Base-by-base conservation (phyloP, 2,113 vertebrate genomes). In the Scopus umbretta region DNA sequence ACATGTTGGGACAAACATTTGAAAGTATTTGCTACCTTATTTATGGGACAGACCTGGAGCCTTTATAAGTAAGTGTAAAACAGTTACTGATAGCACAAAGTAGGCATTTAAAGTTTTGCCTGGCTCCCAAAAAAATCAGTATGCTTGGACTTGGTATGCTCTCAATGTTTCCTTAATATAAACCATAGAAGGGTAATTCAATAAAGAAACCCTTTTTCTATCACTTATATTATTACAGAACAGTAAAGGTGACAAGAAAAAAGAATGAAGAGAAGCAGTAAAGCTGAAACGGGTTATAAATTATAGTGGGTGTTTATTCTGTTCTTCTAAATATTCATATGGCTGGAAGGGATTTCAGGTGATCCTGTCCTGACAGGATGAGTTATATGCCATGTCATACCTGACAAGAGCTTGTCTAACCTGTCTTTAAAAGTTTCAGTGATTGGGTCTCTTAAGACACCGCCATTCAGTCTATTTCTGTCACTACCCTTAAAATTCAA, bases 261-360 rank as follows among this genome's bases (percentile, higher is more conserved):
- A 93, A 65, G 67, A 70, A 30, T 30, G n/a, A 67, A 78, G 52
- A 40, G 43, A 78, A 63, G 63, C 59, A 84, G 65, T 80, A 92
- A 86, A 94, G 47, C 30, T 91, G 82, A 90, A 92, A 67, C 15
- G 90, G 52, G 49, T 83, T 72, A 86, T 94, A 93, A 96, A 94
- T 89, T 94, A 66, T 29, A 61, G 38, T 59, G 55, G 34, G 12
- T 79, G 18, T 81, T 72, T 79, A 42, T 78, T 74, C 70, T 91
- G 17, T 81, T 94, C 87, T 75, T 92, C 76, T 88, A 16, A 84
- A 83, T 76, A 92, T 86, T 81, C 42, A 43, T 71, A 71, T 80
- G 73, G 47, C 89, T 95, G 89, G 72, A 75, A 84, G 89, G 56
- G 56, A 79, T 92, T 95, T 95, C 40, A 59, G 80, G 65, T 73